Evolutionary conservation across 2,888 invertebrate species (phyloP).

Genomic region (Drosophila austrosaltans): DNA sequence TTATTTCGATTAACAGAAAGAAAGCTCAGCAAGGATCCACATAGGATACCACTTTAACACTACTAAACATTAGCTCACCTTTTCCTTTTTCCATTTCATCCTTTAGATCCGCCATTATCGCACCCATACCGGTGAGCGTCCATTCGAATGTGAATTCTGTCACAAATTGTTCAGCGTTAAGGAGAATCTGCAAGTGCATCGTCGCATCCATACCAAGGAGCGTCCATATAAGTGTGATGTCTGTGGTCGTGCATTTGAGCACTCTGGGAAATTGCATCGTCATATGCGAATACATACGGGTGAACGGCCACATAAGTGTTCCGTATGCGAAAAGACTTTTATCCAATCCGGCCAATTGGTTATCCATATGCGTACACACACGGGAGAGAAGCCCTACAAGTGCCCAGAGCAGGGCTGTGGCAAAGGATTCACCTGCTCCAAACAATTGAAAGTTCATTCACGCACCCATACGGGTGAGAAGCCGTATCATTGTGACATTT

Average conservation of each 20-base stretch:
- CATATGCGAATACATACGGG: conserved; percentile 96
- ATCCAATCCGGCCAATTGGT: conserved; percentile 96
- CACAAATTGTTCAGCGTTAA: conserved; percentile 96
- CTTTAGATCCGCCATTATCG: conserved; percentile 89
- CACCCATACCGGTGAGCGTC: conserved; percentile 95
- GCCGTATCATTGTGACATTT: conserved; percentile 95
- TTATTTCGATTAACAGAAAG: too few relatives aligned
- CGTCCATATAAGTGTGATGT: conserved; percentile 95
- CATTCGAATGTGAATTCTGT: conserved; percentile 96
- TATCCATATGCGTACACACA: conserved; percentile 95
- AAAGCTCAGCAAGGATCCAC: too few relatives aligned
- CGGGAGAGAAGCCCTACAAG: conserved; percentile 93
- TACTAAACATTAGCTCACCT: neutral
- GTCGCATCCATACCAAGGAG: conserved; percentile 95
- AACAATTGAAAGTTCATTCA: conserved; percentile 95
- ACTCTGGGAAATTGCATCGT: conserved; percentile 94
- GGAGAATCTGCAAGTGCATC: conserved; percentile 95
- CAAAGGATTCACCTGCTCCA: conserved; percentile 96
- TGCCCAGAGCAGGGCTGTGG: conserved; percentile 92
- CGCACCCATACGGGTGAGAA: conserved; percentile 96
- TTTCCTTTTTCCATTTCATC: neutral
- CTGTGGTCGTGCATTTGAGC: conserved; percentile 94
- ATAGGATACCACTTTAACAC: neutral
- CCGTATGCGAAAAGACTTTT: conserved; percentile 94
- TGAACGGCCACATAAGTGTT: conserved; percentile 94